A percentile compares a stretch with the other conserved stretches of the same genome.
Conservation (phyloP, 2,888 invertebrate species). For the Apoderus coryli region DNA sequence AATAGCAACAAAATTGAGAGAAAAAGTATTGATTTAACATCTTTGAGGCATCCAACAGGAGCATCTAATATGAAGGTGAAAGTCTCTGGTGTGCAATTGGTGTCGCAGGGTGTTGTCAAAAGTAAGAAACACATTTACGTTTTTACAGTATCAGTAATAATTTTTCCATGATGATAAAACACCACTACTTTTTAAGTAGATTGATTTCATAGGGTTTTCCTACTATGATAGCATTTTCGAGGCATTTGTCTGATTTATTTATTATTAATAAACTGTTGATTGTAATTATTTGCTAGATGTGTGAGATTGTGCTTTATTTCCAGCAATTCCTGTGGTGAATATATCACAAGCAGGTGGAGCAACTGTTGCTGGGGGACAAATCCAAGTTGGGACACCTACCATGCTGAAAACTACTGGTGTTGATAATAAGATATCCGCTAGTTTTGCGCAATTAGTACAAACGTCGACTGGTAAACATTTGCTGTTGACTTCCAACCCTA, state of each 20-base stretch:
- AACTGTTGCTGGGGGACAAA: constrained; percentile 16
- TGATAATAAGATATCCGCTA: constrained; percentile 29
- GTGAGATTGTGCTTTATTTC: constrained; percentile 16
- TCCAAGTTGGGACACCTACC: constrained; percentile 22
- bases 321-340: constrained; percentile 36
- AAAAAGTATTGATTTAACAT: too few species aligned
- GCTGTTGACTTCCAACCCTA: constrained; percentile 40
- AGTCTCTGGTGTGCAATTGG: constrained; percentile 35
- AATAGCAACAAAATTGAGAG: constrained; percentile 14
- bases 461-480: constrained; percentile 56
- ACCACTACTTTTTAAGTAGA: too few species aligned
- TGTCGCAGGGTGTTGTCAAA: constrained; percentile 41
- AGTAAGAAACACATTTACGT: too few species aligned
- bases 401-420: constrained; percentile 27
- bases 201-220: constrained; percentile 14
- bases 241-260: constrained; percentile 17
- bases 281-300: too few species aligned
- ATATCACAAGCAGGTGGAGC: constrained; percentile 18
- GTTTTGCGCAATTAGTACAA: constrained; percentile 53
- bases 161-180: too few species aligned
- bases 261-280: too few species aligned
- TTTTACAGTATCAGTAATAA: too few species aligned
- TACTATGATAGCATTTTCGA: constrained; percentile 14
- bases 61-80: constrained; percentile 27
- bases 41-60: too few species aligned